These are phyloP conservation scores for Anniella stebbinsi DNA, from an alignment of 2,797 vertebrate species.

Conservation along the genomic window DNA sequence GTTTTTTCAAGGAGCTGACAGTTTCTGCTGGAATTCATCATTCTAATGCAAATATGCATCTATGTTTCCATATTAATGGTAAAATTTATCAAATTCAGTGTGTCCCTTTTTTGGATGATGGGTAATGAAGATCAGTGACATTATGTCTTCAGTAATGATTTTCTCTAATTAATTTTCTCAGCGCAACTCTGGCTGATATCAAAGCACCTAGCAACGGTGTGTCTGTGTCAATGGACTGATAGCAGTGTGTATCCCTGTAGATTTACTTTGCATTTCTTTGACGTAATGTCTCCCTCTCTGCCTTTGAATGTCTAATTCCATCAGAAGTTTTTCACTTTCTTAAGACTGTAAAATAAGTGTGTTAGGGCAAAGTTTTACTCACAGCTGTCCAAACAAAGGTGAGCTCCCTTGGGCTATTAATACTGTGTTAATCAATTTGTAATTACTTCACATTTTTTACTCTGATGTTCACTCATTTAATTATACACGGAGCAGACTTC, in stretches of 20 bases:
- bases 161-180: slow-evolving; percentile 71
- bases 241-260: slow-evolving; percentile 33
- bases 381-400: slow-evolving; percentile 48
- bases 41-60: slow-evolving; percentile 52
- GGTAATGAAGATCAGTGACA: slow-evolving; percentile 59
- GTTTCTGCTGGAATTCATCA: slow-evolving; percentile 36
- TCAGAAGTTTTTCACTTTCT: slow-evolving; percentile 24
- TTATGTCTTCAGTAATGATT: slow-evolving; percentile 64
- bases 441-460: slow-evolving; percentile 51
- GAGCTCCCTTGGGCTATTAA: slow-evolving; percentile 40
- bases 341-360: slow-evolving; percentile 24
- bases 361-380: slow-evolving; percentile 32
- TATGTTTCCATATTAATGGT: slow-evolving; percentile 52
- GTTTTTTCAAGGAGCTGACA: slow-evolving; percentile 41
- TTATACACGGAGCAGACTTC: slow-evolving; percentile 34
- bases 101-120: slow-evolving; percentile 27
- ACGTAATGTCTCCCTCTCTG: not conserved
- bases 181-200: slow-evolving; percentile 54
- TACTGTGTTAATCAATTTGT: slow-evolving; percentile 51
- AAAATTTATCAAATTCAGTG: slow-evolving; percentile 60
- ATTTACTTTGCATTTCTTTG: slow-evolving; percentile 38
- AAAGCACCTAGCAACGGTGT: slow-evolving; percentile 62
- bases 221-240: slow-evolving; percentile 49
- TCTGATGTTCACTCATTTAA: slow-evolving; percentile 39
- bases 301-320: slow-evolving; percentile 45